Percentiles rank a stretch among this genome's conserved stretches.
Conservation (phyloP, 1,140 invertebrate species). For the Vollenhovia emeryi region DNA sequence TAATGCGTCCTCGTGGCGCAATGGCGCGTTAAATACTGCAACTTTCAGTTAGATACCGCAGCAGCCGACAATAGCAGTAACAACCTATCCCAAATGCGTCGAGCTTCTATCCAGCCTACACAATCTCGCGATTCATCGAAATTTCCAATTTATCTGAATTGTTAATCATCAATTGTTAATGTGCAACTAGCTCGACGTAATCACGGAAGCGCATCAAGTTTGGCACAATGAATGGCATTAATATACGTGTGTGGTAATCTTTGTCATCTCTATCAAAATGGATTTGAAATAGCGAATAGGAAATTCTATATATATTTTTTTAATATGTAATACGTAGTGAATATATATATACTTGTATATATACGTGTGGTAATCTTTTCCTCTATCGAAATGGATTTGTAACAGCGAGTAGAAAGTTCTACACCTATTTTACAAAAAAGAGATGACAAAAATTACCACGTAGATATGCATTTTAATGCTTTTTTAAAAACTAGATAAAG, state of each 20-base stretch:
- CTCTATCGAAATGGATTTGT: background rate
- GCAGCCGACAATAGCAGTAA: slow-evolving; percentile 4
- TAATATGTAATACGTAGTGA: background rate
- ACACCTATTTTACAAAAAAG: no score
- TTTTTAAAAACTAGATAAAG: no score
- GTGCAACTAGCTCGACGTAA: background rate
- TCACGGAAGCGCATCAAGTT: slow-evolving; percentile 15
- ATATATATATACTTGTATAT: background rate
- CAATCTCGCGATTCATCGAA: slow-evolving; percentile 32
- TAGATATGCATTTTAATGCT: no score
- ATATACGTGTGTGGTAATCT: background rate
- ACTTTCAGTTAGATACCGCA: slow-evolving; percentile 29
- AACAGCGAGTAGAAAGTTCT: background rate
- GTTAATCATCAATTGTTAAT: slow-evolving; percentile 46
- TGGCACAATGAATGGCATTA: background rate
- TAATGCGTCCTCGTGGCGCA: slow-evolving; percentile 31
- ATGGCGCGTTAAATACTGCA: slow-evolving; percentile 36
- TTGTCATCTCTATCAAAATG: background rate
- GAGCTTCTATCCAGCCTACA: background rate
- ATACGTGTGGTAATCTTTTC: background rate
- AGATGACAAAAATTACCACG: no score
- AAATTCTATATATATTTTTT: background rate
- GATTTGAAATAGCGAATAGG: background rate
- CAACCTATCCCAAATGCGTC: background rate
- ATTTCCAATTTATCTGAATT: slow-evolving; percentile 40